Evolutionary conservation across 2,888 invertebrate species (phyloP).

Genomic region (Germaria angustata): DNA sequence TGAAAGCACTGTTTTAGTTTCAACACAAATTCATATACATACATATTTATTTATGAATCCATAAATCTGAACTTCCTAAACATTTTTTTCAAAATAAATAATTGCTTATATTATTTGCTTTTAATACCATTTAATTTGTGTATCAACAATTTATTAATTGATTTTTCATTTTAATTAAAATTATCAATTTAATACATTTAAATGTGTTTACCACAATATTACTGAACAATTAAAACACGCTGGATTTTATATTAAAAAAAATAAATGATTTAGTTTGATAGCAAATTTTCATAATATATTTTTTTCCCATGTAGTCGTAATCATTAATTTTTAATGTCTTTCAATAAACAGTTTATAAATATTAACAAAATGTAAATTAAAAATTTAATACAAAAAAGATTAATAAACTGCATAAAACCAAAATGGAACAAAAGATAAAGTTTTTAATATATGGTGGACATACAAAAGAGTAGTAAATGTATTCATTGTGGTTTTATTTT

Average conservation of each 20-base stretch:
- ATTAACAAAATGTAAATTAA: constrained; percentile 13
- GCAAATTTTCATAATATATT: constrained; percentile 2
- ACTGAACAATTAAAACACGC: constrained; percentile 10
- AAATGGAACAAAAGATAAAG: constrained; percentile 15
- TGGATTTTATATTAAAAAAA: constrained; percentile 5
- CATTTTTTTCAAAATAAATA: no score
- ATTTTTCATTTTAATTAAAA: constrained; percentile 15
- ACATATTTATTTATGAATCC: no score
- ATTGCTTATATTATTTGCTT: not conserved
- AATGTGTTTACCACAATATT: constrained; percentile 1
- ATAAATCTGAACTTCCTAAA: no score
- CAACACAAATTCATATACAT: no score
- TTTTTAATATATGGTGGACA: constrained; percentile 28
- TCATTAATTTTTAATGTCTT: constrained; percentile 30
- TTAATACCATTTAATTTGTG: not conserved
- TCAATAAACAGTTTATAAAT: constrained; percentile 27
- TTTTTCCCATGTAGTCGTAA: not conserved
- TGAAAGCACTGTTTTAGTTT: no score
- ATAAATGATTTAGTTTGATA: constrained; percentile 6
- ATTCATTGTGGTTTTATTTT: not conserved
- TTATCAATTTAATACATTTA: constrained; percentile 10
- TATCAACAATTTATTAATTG: not conserved
- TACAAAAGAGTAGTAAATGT: not conserved
- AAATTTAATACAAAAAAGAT: not conserved
- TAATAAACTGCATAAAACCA: constrained; percentile 5